Evolutionary conservation across 2,888 invertebrate species (phyloP).

Genomic region (Siphonodentalium dalli): DNA sequence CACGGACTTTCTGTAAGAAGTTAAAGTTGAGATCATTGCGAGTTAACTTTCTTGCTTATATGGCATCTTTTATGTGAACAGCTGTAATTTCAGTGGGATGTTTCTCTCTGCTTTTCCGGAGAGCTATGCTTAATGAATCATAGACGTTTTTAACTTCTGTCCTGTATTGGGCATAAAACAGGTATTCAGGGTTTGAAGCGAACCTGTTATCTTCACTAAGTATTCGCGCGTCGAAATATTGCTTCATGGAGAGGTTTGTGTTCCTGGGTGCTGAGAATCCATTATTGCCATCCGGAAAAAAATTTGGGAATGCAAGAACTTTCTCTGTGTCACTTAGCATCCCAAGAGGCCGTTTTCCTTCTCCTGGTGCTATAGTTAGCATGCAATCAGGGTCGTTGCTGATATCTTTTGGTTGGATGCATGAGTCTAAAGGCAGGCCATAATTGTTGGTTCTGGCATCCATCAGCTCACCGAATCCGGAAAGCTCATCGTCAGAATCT

Average conservation of each 20-base stretch:
- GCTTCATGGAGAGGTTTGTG: constrained; percentile 14
- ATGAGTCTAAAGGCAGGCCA: constrained; percentile 21
- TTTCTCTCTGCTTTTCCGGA: constrained; percentile 1
- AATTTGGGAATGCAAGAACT: constrained; percentile 19
- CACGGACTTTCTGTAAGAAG: no score
- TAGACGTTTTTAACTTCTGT: constrained; percentile 24
- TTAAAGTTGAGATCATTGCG: no score
- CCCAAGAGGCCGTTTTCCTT: constrained; percentile 18
- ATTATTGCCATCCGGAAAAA: constrained; percentile 23
- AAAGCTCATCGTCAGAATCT: not conserved
- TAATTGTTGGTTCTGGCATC: constrained; percentile 15
- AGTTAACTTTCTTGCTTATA: no score
- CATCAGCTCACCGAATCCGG: not conserved
- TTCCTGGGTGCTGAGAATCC: constrained; percentile 9
- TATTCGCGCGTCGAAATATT: constrained; percentile 21
- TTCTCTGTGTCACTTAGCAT: constrained; percentile 13
- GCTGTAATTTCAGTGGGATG: not conserved
- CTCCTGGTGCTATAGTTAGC: constrained; percentile 19
- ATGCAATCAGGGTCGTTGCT: constrained; percentile 1
- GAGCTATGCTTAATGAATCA: constrained; percentile 1
- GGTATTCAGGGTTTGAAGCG: constrained; percentile 26
- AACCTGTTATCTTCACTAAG: constrained; percentile 26
- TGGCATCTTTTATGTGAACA: no score
- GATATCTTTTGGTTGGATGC: constrained; percentile 23
- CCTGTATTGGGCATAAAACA: constrained; percentile 31